Base-by-base conservation (phyloP, 1,140 invertebrate species). In the Solen grandis region DNA sequence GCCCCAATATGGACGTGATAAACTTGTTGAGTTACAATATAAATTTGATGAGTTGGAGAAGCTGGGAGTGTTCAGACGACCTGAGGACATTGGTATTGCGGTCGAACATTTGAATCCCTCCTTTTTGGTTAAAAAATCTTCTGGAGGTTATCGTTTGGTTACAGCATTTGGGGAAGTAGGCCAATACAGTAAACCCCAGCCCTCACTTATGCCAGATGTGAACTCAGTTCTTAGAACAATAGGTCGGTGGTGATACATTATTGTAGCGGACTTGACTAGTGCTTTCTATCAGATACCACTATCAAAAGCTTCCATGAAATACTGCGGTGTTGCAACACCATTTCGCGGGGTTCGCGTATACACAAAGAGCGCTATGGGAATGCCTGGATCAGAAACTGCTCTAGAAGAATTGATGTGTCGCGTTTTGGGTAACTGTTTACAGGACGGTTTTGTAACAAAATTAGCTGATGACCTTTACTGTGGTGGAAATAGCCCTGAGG, bases 101-200 rank as follows among this genome's bases (percentile, higher is more conserved):
- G 72, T 46, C 31, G 38, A 62, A 22, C 62, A 74, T 29, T n/a
- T 63, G 33, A 74, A 62, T 63, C 72, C 55, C n/a, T 62, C 57
- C 27, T 74, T 74, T 52, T 27, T 74, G 14, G 38, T 74, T 10
- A 74, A 62, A 27, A 77, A 81, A 25, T 19, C 8, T 19, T 50
- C n/a, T 27, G 57, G 72, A 2, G 72, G 66, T 19, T 75, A 50
- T 41, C 35, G 70, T 14, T 54, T 82, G 16, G 81, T 72, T 1
- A 77, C 57, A 14, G 74, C 74, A 22, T 75, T 74, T 59, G 52
- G 54, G 4, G 79, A 82, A 2, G 83, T 74, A 2, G 82, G 66
- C 3, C 66, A 70, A 27, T 83, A 87, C 19, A 84, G 69, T 52
- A 82, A 85, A 69, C 81, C 80, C 10, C 79, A 82, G 35, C 74